Base-by-base conservation (phyloP, 2,888 invertebrate species). In the Nemotelus pantherinus region DNA sequence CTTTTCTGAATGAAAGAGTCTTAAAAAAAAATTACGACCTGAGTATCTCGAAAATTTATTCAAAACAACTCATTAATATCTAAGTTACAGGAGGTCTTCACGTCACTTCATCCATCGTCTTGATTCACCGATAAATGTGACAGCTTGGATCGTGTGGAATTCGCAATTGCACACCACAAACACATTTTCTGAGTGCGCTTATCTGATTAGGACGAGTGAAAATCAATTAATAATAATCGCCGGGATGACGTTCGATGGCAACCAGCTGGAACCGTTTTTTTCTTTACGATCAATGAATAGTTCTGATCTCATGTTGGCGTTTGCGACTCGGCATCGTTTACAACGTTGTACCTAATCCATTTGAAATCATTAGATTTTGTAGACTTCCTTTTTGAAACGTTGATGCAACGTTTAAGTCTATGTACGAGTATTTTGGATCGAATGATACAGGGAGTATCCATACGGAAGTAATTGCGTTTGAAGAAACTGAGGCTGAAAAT, bases 31-130 rank as follows among this genome's bases (percentile, higher is more conserved):
- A 70, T 70, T 70, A 70, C 55, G 43, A 55, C 9, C 47, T 41
- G 53, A 55, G 48, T 74, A 74, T 45, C 74, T 60, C 63, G 63
- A 63, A 43, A 74, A 74, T 58, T 63, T 74, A 48, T 74, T 74
- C 39, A 60, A 68, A 60, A 77, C 70, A 63, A 78, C 70, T 79
- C 79, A 79, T 79, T 79, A 79, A 79, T 79, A 79, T 79, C 57
- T 50, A 74, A 81, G 81, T 82, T 82, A 80, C 82, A 82, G 82
- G 82, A 81, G 82, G 82, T 82, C 82, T 81, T 82, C 81, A 81
- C 80, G 82, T 82, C 81, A 81, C 81, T 80, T 80, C 55, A 9
- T 50, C 45, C 47, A 45, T 47, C 57, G 47, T n/a, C 43, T 80
- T 80, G 79, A 79, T 79, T 50, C 67, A 80, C 79, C 81, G 82